Evolutionary conservation across 2,797 vertebrate genomes (phyloP).

Genomic region (Tokudaia tokunoshimensis): DNA sequence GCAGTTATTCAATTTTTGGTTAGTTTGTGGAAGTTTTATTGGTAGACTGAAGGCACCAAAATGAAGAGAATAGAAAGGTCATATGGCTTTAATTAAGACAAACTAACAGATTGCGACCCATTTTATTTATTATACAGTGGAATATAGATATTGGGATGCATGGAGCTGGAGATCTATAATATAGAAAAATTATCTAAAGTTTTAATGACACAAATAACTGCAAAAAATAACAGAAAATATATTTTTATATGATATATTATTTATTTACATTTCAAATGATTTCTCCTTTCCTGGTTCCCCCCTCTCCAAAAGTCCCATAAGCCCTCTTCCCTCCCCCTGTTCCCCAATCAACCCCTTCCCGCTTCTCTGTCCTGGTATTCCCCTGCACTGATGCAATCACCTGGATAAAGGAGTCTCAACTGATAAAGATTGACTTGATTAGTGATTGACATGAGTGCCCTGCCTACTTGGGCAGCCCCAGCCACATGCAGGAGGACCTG

Average conservation of each 20-base stretch:
- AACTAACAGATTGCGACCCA: not conserved
- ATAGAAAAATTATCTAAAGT: not conserved
- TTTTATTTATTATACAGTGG: not conserved
- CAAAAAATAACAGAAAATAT: not conserved
- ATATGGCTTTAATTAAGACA: not conserved
- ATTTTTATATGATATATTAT: not conserved
- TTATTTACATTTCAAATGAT: too few relatives aligned
- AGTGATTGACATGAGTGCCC: not conserved
- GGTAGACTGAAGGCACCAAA: not conserved
- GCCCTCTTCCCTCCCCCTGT: too few relatives aligned
- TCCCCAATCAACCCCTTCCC: too few relatives aligned
- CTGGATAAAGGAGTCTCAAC: not conserved
- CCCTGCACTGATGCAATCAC: too few relatives aligned
- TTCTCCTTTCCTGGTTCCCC: too few relatives aligned
- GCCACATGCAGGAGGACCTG: rapidly evolving
- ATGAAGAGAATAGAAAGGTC: not conserved
- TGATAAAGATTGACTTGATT: not conserved
- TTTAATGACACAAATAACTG: not conserved
- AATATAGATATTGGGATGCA: not conserved
- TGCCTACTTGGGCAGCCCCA: not conserved
- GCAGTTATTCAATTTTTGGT: not conserved
- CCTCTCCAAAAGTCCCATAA: too few relatives aligned
- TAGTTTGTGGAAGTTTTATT: not conserved
- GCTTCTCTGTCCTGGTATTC: too few relatives aligned
- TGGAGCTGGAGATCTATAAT: not conserved